Percentiles rank a stretch among this genome's conserved stretches.
Evolutionary conservation across 53 echinoderm and acorn worm genomes (phyloP).

Genomic region (Echinometra lucunter): DNA sequence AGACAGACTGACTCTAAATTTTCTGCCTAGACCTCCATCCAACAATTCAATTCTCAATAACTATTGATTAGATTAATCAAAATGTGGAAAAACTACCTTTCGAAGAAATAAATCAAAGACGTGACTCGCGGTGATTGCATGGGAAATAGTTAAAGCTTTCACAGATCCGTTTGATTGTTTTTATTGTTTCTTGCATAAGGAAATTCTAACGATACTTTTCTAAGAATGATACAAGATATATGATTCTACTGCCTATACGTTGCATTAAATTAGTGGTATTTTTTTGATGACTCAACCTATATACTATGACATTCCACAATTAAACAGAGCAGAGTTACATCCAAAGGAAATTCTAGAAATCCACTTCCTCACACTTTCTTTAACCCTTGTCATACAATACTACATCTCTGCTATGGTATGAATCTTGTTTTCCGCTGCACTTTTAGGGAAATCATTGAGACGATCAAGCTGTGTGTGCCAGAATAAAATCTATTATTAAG

Average conservation of each 20-base stretch:
- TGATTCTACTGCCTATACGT: background rate
- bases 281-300: conserved; percentile 2
- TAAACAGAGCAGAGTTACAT: background rate
- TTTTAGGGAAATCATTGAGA: background rate
- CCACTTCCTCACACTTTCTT: background rate
- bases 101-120: too few species aligned
- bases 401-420: background rate
- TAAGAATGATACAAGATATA: too few species aligned
- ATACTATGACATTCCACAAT: background rate
- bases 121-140: too few species aligned
- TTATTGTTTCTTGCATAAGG: too few species aligned
- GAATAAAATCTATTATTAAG: background rate
- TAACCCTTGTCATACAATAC: background rate
- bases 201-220: too few species aligned
- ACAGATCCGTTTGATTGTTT: too few species aligned
- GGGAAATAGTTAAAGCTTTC: too few species aligned
- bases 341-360: background rate
- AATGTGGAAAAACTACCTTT: too few species aligned
- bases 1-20: too few species aligned
- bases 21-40: too few species aligned
- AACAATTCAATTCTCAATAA: too few species aligned
- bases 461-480: background rate
- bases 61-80: too few species aligned
- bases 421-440: background rate
- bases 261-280: background rate